phyloP scores from a whole-genome alignment of 2,888 invertebrate species.

The Pogonocherus hispidulus region DNA sequence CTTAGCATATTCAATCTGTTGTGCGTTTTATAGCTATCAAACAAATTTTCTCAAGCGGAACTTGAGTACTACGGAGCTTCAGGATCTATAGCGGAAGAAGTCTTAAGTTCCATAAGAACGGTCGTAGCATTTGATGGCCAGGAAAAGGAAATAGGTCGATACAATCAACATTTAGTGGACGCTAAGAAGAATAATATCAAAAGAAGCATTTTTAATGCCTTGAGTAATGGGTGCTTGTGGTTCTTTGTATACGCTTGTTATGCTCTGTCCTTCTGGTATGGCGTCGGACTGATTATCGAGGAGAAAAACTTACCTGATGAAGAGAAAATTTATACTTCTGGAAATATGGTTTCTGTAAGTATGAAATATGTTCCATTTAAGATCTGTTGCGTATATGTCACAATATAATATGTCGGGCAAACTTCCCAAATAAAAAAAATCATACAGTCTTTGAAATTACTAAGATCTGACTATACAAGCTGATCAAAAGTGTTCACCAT shows the following conservation, averaged over 20 bases:
- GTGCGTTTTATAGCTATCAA: conserved; percentile 73
- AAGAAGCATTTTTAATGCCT: conserved; percentile 77
- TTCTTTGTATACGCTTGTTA: conserved; percentile 84
- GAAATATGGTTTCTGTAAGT: conserved; percentile 80
- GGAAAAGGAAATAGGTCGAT: conserved; percentile 78
- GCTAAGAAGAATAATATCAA: conserved; percentile 79
- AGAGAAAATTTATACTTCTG: conserved; percentile 72
- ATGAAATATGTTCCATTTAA: too few species aligned
- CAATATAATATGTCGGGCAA: too few species aligned
- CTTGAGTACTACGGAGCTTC: conserved; percentile 82
- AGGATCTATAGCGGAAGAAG: conserved; percentile 84
- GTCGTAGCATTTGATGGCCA: conserved; percentile 87
- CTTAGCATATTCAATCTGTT: too few species aligned
- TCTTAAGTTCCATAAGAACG: conserved; percentile 79
- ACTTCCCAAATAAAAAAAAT: too few species aligned
- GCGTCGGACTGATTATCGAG: conserved; percentile 77
- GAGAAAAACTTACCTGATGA: conserved; percentile 65
- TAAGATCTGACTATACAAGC: too few species aligned
- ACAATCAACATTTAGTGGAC: conserved; percentile 73
- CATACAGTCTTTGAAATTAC: too few species aligned
- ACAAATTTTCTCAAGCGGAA: conserved; percentile 77
- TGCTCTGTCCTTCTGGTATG: conserved; percentile 88
- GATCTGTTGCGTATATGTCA: too few species aligned
- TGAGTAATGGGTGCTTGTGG: conserved; percentile 82
- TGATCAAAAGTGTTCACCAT: too few species aligned